A percentile compares a stretch with the other conserved stretches of the same genome.
Conservation (phyloP, 2,113 vertebrate species). For the Cygnus buccinator region DNA sequence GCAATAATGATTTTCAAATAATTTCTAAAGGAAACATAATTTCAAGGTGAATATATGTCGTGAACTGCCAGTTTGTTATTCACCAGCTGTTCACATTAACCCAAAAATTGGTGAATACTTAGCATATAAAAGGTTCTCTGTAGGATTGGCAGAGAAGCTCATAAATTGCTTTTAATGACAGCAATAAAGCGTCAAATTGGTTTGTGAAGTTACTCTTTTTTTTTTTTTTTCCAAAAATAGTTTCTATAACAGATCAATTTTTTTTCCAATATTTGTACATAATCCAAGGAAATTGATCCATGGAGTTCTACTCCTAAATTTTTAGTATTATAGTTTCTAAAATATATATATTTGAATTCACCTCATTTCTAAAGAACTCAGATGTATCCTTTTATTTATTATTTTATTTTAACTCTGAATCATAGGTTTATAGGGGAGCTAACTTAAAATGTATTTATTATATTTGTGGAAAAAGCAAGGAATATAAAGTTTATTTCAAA, state of each 20-base stretch:
- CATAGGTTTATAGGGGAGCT: not conserved
- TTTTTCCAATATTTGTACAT: not conserved
- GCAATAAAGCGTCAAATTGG: not conserved
- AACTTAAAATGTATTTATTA: not conserved
- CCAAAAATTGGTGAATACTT: not conserved
- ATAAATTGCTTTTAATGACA: constrained; percentile 12
- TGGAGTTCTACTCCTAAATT: not conserved
- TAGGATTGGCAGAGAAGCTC: not conserved
- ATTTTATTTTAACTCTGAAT: not conserved
- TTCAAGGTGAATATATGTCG: not conserved
- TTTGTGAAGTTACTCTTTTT: not conserved
- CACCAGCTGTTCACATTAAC: not conserved
- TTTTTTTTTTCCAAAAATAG: not conserved
- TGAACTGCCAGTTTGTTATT: not conserved
- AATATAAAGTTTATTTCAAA: not conserved
- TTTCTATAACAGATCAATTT: not conserved
- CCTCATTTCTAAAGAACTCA: not conserved
- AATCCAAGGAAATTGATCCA: not conserved
- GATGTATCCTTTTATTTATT: not conserved
- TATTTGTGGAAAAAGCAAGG: not conserved
- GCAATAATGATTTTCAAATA: not conserved
- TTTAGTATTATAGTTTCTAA: not conserved
- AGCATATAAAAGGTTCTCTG: not conserved
- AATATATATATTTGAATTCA: not conserved
- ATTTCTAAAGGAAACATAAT: not conserved